Evolutionary conservation across 2,888 invertebrate species (phyloP).

Genomic region (Andrena praecox): DNA sequence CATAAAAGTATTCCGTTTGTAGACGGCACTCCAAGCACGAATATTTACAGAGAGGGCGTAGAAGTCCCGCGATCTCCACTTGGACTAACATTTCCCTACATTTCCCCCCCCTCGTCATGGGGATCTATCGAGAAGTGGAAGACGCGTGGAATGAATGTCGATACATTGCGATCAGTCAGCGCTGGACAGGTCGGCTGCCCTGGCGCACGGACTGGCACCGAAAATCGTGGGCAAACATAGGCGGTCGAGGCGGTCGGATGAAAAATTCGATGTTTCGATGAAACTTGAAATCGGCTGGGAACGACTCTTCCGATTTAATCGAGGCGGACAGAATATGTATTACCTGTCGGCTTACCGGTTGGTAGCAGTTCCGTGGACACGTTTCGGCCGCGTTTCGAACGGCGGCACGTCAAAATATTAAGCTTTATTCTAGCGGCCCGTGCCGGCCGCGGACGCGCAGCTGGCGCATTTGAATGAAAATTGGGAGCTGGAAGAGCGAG

Average conservation of each 20-base stretch:
- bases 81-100: too few relatives aligned
- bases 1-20: too few relatives aligned
- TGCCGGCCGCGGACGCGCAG: conserved; percentile 49
- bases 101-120: too few relatives aligned
- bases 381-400: conserved; percentile 31
- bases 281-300: conserved; percentile 4
- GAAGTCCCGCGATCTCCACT: too few relatives aligned
- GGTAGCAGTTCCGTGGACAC: conserved; percentile 20
- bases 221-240: not conserved
- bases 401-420: conserved; percentile 62
- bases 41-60: too few relatives aligned
- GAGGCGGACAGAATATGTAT: conserved; percentile 49
- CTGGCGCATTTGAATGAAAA: conserved; percentile 65
- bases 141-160: not conserved
- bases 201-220: not conserved
- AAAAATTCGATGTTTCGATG: conserved; percentile 17
- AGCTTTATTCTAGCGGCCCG: conserved; percentile 43
- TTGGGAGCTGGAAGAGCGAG: conserved; percentile 60
- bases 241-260: not conserved
- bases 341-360: conserved; percentile 44
- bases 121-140: too few relatives aligned
- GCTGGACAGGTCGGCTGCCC: not conserved
- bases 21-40: too few relatives aligned
- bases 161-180: conserved; percentile 11
- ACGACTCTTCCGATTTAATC: conserved; percentile 54